Conservation (phyloP, 2,797 vertebrate genomes). For the Dendrocincla fuliginosa region DNA sequence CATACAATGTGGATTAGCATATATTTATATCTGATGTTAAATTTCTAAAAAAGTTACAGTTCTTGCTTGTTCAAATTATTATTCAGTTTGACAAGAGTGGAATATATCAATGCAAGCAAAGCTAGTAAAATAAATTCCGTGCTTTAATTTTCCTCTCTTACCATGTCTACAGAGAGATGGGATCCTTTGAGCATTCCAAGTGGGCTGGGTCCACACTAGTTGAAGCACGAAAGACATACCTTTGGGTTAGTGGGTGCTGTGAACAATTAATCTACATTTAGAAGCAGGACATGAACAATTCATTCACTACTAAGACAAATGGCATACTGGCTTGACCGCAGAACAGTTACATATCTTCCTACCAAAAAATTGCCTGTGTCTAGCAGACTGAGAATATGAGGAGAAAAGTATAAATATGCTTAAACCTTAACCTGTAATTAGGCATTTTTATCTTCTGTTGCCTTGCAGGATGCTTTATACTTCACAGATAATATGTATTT, state of each 20-base stretch:
- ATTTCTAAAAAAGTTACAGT: not conserved
- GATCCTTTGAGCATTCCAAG: not conserved
- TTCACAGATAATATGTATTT: not conserved
- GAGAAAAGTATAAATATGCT: not conserved
- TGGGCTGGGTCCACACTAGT: not conserved
- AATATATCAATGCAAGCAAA: not conserved
- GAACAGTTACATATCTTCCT: not conserved
- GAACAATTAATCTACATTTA: not conserved
- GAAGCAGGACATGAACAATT: not conserved
- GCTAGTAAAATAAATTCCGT: not conserved
- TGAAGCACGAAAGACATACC: not conserved
- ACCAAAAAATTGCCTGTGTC: not conserved
- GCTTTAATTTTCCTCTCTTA: not conserved
- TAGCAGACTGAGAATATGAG: not conserved
- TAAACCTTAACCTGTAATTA: not conserved
- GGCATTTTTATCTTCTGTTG: not conserved
- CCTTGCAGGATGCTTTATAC: not conserved
- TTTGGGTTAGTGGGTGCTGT: not conserved
- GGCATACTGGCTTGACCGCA: not conserved
- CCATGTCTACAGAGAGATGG: not conserved
- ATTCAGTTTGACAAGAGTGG: not conserved
- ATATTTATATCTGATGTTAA: not conserved
- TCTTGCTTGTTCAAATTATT: not conserved
- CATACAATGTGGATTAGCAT: not conserved
- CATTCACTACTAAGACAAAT: not conserved